Conservation (phyloP, 1,140 invertebrate species). For the Neodiprion lecontei region DNA sequence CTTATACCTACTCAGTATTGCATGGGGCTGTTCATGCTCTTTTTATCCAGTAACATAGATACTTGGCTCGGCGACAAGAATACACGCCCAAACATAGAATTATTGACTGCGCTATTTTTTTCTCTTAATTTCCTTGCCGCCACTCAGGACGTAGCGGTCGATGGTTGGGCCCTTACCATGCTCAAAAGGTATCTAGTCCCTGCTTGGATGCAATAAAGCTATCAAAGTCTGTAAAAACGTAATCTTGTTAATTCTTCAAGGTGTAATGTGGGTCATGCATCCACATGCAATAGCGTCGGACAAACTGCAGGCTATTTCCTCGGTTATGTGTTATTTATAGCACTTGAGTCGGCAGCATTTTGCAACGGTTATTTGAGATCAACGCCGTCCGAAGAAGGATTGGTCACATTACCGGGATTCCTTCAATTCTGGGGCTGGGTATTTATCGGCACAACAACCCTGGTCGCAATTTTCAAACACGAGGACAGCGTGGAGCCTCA, state of each 20-base stretch:
- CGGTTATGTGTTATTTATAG: conserved; percentile 96
- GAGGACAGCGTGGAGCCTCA: conserved; percentile 69
- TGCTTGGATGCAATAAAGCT: conserved; percentile 9
- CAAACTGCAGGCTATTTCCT: conserved; percentile 98
- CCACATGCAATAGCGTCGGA: conserved; percentile 98
- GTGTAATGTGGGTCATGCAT: conserved; percentile 98
- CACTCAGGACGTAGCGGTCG: conserved; percentile 99
- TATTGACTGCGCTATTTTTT: conserved; percentile 90
- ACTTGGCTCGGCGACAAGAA: conserved; percentile 75
- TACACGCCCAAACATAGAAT: conserved; percentile 76
- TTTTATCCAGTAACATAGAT: conserved; percentile 78
- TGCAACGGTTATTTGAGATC: conserved; percentile 91
- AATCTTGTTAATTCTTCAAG: conserved; percentile 52
- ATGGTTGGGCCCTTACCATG: conserved; percentile 99
- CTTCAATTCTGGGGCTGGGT: conserved; percentile 94
- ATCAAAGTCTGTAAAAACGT: conserved; percentile 1
- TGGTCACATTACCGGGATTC: conserved; percentile 93
- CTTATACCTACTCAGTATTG: conserved; percentile 91
- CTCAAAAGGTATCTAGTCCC: conserved; percentile 75
- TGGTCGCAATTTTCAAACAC: conserved; percentile 89
- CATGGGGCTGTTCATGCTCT: conserved; percentile 84
- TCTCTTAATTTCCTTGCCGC: conserved; percentile 94
- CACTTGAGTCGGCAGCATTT: conserved; percentile 95
- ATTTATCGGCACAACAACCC: conserved; percentile 89
- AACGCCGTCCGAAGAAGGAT: conserved; percentile 70